Percentiles rank a stretch among this genome's conserved stretches.
Conservation (phyloP, 1,140 invertebrate species). For the Aphis craccivora region DNA sequence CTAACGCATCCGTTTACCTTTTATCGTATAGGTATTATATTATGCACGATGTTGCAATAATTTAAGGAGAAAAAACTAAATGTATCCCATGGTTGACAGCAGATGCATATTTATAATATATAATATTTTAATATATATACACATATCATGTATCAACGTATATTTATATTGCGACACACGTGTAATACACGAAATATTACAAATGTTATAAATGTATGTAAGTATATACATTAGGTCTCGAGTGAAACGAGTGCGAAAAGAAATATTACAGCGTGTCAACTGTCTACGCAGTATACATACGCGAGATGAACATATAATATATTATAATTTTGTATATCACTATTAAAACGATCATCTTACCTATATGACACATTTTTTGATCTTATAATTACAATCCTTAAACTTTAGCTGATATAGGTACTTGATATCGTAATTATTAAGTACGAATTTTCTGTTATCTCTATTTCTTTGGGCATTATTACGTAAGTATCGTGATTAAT, state of each 20-base stretch:
- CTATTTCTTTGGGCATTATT: no score
- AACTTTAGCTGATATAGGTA: neutral
- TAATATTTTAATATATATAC: neutral
- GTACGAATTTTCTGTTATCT: no score
- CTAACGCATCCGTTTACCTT: neutral
- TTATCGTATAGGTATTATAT: neutral
- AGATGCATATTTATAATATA: neutral
- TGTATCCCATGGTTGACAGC: neutral
- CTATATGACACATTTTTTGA: neutral
- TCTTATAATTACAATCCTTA: neutral
- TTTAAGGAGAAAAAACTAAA: neutral
- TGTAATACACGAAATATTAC: neutral
- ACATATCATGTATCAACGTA: neutral
- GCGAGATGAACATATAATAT: neutral
- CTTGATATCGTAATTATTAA: neutral
- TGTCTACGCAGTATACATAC: neutral
- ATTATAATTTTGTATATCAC: neutral
- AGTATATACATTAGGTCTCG: neutral
- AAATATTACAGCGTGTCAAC: neutral
- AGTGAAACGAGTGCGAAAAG: neutral
- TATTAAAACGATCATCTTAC: neutral
- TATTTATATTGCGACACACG: neutral
- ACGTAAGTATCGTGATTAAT: no score
- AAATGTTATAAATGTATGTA: neutral
- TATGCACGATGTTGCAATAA: neutral